Evolutionary conservation across 2,888 invertebrate genomes (phyloP).

Genomic region (Ophion ellenae): DNA sequence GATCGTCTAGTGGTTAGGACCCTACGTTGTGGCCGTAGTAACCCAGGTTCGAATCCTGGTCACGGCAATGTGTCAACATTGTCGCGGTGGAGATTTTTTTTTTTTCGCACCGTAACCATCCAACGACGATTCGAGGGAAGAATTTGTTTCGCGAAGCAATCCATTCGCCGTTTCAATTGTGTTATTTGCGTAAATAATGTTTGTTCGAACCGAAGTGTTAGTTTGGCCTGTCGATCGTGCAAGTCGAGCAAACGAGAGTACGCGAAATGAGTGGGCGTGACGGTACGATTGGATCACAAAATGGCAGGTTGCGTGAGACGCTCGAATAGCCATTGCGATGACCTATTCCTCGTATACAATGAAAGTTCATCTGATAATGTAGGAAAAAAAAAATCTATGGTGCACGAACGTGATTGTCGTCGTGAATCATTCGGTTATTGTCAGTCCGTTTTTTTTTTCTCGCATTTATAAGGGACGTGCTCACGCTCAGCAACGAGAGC

Average conservation of each 20-base stretch:
- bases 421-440: conserved; percentile 2
- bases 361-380: conserved; percentile 10
- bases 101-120: conserved; percentile 5
- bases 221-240: background rate
- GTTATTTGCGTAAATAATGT: background rate
- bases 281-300: background rate
- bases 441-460: background rate
- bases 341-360: conserved; percentile 25
- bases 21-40: conserved; percentile 84
- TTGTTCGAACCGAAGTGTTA: background rate
- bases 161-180: background rate
- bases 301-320: background rate
- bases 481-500: background rate
- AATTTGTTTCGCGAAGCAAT: background rate
- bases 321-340: conserved; percentile 22
- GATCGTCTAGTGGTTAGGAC: conserved; percentile 76
- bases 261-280: background rate
- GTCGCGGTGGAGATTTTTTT: conserved; percentile 64
- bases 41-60: conserved; percentile 84
- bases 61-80: conserved; percentile 80
- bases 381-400: background rate
- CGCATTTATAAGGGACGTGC: background rate
- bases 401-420: conserved; percentile 28
- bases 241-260: background rate
- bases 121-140: background rate